Conservation (phyloP, 2,888 invertebrate genomes). For the Acanthosoma haemorrhoidale region DNA sequence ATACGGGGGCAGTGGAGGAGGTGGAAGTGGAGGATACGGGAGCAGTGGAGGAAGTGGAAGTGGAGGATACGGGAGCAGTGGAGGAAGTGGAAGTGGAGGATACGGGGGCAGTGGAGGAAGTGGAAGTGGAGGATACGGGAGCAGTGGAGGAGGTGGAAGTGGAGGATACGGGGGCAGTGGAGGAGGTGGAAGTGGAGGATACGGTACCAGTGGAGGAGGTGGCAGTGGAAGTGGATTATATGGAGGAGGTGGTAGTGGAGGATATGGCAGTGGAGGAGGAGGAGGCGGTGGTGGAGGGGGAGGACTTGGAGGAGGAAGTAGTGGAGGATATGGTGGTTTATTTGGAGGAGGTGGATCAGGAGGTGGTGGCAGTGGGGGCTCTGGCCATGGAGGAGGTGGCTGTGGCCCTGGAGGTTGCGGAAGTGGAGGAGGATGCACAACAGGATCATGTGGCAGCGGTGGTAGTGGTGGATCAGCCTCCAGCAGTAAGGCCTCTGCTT, state of each 20-base stretch:
- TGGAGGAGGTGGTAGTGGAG: constrained; percentile 11
- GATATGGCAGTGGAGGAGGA: constrained; percentile 5
- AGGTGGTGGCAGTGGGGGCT: neutral
- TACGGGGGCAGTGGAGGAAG: constrained; percentile 20
- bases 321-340: neutral
- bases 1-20: neutral
- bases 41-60: constrained; percentile 35
- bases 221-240: neutral
- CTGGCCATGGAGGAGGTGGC: neutral
- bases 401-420: neutral
- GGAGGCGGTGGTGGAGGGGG: constrained; percentile 1
- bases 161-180: constrained; percentile 29
- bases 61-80: neutral
- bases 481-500: constrained; percentile 41
- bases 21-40: constrained; percentile 41
- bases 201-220: constrained; percentile 17
- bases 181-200: neutral
- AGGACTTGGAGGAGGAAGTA: neutral
- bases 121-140: neutral
- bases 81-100: constrained; percentile 1
- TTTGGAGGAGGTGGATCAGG: neutral
- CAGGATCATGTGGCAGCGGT: neutral
- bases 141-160: constrained; percentile 16
- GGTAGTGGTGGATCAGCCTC: constrained; percentile 34
- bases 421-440: neutral